Conservation (phyloP, 2,888 invertebrate species). For the Suillia variegata region DNA sequence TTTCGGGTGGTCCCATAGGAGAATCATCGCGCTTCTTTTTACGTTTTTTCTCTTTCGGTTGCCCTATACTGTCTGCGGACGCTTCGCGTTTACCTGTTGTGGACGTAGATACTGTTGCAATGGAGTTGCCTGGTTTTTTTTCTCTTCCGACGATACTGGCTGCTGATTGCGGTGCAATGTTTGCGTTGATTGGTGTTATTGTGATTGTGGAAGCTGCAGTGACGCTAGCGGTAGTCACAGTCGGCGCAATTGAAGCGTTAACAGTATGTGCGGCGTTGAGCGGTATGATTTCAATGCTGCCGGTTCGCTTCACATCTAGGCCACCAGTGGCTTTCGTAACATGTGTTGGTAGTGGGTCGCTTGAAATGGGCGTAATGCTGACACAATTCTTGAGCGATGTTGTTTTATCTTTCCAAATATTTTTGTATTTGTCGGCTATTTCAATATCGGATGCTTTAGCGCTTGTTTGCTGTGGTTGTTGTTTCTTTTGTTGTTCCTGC, state of each 20-base stretch:
- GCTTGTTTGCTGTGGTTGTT: slow-evolving; percentile 13
- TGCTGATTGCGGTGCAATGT: slow-evolving; percentile 9
- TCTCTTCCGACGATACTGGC: slow-evolving; percentile 14
- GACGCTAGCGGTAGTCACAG: slow-evolving; percentile 66
- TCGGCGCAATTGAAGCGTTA: slow-evolving; percentile 26
- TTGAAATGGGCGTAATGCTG: slow-evolving; percentile 57
- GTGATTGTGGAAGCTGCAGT: slow-evolving; percentile 79
- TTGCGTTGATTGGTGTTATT: slow-evolving; percentile 74
- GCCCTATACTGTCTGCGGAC: slow-evolving; percentile 29
- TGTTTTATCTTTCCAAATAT: slow-evolving; percentile 59
- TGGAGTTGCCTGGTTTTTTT: neutral
- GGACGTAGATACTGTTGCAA: slow-evolving; percentile 3
- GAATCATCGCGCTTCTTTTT: slow-evolving; percentile 75
- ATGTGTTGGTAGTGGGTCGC: slow-evolving; percentile 18
- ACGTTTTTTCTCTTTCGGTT: slow-evolving; percentile 71
- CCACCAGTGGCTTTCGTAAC: neutral
- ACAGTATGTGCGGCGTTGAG: slow-evolving; percentile 63
- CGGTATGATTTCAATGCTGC: slow-evolving; percentile 81
- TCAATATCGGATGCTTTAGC: slow-evolving; percentile 41
- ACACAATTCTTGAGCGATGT: slow-evolving; percentile 53
- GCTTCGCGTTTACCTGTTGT: slow-evolving; percentile 26
- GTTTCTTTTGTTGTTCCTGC: slow-evolving; percentile 23
- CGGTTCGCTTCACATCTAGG: slow-evolving; percentile 49
- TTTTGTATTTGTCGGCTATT: slow-evolving; percentile 58
- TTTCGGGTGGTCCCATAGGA: slow-evolving; percentile 72